A percentile compares a stretch with the other conserved stretches of the same genome.
These are phyloP conservation scores for Arenaria interpres DNA, from an alignment of 2,113 vertebrate species.

Conservation along the genomic window DNA sequence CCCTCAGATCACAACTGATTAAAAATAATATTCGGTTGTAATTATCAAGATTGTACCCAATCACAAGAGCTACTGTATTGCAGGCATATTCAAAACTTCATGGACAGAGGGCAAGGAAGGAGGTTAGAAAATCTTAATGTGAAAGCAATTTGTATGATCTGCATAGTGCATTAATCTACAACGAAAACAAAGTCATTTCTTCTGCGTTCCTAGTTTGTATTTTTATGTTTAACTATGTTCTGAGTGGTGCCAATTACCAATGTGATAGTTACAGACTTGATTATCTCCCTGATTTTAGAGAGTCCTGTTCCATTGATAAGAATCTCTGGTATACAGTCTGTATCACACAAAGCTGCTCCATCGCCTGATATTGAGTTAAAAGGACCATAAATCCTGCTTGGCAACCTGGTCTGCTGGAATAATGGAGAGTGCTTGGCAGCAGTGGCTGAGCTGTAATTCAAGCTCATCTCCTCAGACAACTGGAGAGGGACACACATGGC, in stretches of 20 bases:
- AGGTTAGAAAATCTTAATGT: constrained; percentile 18
- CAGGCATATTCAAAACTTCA: constrained; percentile 38
- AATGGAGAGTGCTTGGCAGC: constrained; percentile 73
- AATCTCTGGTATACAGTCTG: constrained; percentile 71
- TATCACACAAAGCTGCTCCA: constrained; percentile 75
- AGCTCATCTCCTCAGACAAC: constrained; percentile 79
- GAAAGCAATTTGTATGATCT: constrained; percentile 19
- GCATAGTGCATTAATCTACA: background rate
- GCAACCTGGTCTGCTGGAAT: constrained; percentile 71
- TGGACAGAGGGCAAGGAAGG: background rate
- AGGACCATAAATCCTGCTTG: constrained; percentile 76
- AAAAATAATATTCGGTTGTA: constrained; percentile 61
- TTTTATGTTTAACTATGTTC: constrained; percentile 45
- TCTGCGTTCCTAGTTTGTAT: background rate
- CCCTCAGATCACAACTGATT: constrained; percentile 51
- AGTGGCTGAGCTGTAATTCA: constrained; percentile 79
- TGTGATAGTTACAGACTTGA: constrained; percentile 81
- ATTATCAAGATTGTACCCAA: constrained; percentile 54
- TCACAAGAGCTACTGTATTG: constrained; percentile 30
- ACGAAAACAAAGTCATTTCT: constrained; percentile 35
- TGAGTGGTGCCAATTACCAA: constrained; percentile 69
- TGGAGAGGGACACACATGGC: constrained; percentile 78
- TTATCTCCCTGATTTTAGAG: constrained; percentile 84
- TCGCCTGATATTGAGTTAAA: constrained; percentile 72
- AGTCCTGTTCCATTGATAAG: constrained; percentile 81